Conservation (phyloP, 2,888 invertebrate species). For the Torymus auratus region DNA sequence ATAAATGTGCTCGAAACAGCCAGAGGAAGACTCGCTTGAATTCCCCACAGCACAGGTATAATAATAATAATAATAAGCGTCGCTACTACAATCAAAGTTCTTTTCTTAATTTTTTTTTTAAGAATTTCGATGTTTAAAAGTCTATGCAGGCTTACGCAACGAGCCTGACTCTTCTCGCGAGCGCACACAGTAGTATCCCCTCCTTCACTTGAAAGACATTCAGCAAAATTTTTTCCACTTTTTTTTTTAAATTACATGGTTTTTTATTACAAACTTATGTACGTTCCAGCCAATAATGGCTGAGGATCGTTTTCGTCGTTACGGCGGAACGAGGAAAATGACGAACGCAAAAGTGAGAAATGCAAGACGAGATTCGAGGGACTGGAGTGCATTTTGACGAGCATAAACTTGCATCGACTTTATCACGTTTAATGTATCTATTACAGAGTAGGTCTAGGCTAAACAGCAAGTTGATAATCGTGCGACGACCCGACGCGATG, state of each 20-base stretch:
- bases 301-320: slow-evolving; percentile 2
- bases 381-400: slow-evolving; percentile 15
- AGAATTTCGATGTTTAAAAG: slow-evolving; percentile 48
- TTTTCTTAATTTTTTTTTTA: slow-evolving; percentile 3
- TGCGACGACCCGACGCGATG: slow-evolving; percentile 51
- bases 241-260: no score
- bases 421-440: slow-evolving; percentile 42
- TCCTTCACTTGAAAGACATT: slow-evolving; percentile 12
- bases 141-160: slow-evolving; percentile 55
- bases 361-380: background rate
- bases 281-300: background rate
- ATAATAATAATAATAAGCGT: slow-evolving; percentile 28
- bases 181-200: no score
- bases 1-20: slow-evolving; percentile 54
- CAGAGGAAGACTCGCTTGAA: slow-evolving; percentile 54
- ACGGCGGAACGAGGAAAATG: background rate
- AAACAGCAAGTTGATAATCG: slow-evolving; percentile 55
- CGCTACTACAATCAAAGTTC: slow-evolving; percentile 41
- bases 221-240: background rate
- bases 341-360: background rate
- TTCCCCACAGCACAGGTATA: slow-evolving; percentile 42
- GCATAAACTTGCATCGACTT: slow-evolving; percentile 60
- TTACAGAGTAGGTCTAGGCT: slow-evolving; percentile 56
- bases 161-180: slow-evolving; percentile 14
- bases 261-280: slow-evolving; percentile 3